Conservation (phyloP, 2,888 invertebrate species). For the Mactromeris polynyma region DNA sequence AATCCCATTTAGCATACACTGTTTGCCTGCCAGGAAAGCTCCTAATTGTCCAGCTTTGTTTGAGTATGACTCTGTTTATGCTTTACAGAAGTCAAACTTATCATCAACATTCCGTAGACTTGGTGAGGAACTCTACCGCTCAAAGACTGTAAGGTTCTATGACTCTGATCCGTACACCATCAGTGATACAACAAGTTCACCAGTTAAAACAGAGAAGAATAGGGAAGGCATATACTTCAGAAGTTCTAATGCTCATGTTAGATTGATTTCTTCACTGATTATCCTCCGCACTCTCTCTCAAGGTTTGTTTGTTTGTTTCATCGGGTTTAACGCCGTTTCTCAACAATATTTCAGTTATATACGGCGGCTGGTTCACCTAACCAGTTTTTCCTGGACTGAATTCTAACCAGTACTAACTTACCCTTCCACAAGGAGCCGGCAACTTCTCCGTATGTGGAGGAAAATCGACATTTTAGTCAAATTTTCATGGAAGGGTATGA, state of each 20-base stretch:
- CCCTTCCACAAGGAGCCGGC: too few relatives aligned
- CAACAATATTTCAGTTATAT: too few relatives aligned
- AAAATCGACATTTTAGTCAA: too few relatives aligned
- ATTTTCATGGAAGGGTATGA: too few relatives aligned
- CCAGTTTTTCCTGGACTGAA: too few relatives aligned
- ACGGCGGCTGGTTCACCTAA: too few relatives aligned
- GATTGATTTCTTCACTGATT: slow-evolving; percentile 84
- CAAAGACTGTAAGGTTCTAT: slow-evolving; percentile 72
- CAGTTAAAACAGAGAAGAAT: slow-evolving; percentile 73
- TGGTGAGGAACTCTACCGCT: slow-evolving; percentile 85
- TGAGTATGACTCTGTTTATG: neutral
- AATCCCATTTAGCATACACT: too few relatives aligned
- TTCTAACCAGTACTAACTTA: too few relatives aligned
- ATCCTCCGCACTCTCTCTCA: slow-evolving; percentile 85
- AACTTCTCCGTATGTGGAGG: too few relatives aligned
- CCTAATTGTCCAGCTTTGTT: neutral
- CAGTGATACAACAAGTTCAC: slow-evolving; percentile 54
- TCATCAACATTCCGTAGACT: slow-evolving; percentile 84
- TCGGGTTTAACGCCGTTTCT: too few relatives aligned
- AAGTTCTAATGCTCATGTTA: slow-evolving; percentile 82
- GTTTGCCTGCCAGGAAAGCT: too few relatives aligned
- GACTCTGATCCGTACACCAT: slow-evolving; percentile 67
- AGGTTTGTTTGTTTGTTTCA: slow-evolving; percentile 75
- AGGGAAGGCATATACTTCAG: slow-evolving; percentile 82
- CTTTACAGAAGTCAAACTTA: slow-evolving; percentile 79